These are phyloP conservation scores for Oligia latruncula DNA, from an alignment of 2,888 invertebrate genomes.

Conservation along the genomic window DNA sequence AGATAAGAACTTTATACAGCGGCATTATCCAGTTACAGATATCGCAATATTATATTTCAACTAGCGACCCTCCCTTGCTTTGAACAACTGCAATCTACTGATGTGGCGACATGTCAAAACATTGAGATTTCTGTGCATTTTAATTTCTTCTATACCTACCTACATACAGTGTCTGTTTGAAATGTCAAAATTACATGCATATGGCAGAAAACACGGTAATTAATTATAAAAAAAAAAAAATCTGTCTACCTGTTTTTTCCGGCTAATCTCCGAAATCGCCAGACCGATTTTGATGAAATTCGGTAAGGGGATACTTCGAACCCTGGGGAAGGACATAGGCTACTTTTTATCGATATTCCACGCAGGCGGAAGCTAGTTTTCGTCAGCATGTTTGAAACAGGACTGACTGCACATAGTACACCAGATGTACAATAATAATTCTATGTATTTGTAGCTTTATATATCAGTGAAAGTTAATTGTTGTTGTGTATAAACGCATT, in stretches of 20 bases:
- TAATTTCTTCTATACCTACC: too few species aligned
- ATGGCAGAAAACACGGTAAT: too few species aligned
- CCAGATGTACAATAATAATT: not conserved
- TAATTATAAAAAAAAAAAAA: too few species aligned
- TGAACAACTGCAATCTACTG: not conserved
- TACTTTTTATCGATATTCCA: not conserved
- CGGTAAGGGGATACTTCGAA: too few species aligned
- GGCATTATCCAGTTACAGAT: not conserved
- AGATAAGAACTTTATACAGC: not conserved
- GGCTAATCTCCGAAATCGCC: too few species aligned
- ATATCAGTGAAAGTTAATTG: not conserved
- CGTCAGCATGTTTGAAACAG: not conserved
- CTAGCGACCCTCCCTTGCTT: not conserved
- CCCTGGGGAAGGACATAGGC: too few species aligned
- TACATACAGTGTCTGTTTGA: too few species aligned
- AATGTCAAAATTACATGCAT: too few species aligned
- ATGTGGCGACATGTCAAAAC: not conserved
- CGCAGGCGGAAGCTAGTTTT: not conserved
- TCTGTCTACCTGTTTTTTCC: too few species aligned
- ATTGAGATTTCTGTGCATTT: not conserved
- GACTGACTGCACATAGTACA: not conserved
- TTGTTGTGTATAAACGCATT: conserved; percentile 37
- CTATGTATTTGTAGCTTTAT: conserved; percentile 37
- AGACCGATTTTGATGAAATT: too few species aligned
- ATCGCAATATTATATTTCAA: not conserved